phyloP scores from a whole-genome alignment of 37 sponge, comb jelly and placozoan species.

The Beroe ovata region DNA sequence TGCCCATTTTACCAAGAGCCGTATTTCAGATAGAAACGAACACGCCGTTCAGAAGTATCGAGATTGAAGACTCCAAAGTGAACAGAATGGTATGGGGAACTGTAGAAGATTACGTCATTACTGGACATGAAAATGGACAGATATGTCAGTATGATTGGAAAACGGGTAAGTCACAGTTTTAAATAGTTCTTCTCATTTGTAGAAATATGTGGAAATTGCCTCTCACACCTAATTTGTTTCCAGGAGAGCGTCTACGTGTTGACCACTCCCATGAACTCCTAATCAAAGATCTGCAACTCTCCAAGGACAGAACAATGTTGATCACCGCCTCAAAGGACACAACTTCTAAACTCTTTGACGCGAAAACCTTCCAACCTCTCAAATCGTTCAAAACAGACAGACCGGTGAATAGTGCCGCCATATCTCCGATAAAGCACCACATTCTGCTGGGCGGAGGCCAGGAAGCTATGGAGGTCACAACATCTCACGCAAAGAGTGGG shows the following conservation, averaged over 20 bases:
- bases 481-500: conserved; percentile 86
- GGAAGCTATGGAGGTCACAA: conserved; percentile 97
- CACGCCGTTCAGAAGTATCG: conserved; percentile 9
- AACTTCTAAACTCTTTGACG: conserved; percentile 88
- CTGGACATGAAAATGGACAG: conserved; percentile 90
- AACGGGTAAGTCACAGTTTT: too few relatives aligned
- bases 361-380: conserved; percentile 76
- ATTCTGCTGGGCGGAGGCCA: conserved; percentile 97
- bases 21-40: background rate
- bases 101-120: conserved; percentile 82
- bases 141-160: conserved; percentile 75
- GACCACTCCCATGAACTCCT: conserved; percentile 44
- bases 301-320: conserved; percentile 78
- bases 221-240: background rate
- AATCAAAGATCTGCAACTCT: conserved; percentile 66
- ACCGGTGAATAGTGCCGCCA: conserved; percentile 95
- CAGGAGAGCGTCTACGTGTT: conserved; percentile 59
- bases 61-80: conserved; percentile 70
- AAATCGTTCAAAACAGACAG: conserved; percentile 93
- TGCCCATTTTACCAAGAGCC: too few relatives aligned
- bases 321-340: conserved; percentile 91
- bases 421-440: conserved; percentile 89
- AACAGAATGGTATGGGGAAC: conserved; percentile 91
- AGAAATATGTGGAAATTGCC: background rate
- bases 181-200: background rate